These are phyloP conservation scores for Orthonevra nobilis DNA, from an alignment of 2,888 invertebrate species.

Conservation along the genomic window DNA sequence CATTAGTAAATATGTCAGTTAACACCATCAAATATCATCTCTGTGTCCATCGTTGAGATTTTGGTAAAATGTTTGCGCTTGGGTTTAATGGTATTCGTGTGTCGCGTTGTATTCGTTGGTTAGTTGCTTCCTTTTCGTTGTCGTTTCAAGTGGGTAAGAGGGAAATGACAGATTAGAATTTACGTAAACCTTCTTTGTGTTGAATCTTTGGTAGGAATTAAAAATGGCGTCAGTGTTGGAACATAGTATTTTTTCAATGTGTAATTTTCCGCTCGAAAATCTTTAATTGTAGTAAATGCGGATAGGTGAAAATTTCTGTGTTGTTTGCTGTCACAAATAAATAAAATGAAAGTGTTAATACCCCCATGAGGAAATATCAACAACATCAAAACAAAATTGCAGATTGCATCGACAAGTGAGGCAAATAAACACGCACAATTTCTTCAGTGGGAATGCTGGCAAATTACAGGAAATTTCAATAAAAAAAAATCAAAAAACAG, in stretches of 20 bases:
- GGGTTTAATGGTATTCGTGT: slow-evolving; percentile 63
- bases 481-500: slow-evolving; percentile 51
- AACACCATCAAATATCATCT: slow-evolving; percentile 67
- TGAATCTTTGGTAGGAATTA: slow-evolving; percentile 63
- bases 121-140: slow-evolving; percentile 69
- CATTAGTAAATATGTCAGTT: background rate
- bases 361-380: slow-evolving; percentile 40
- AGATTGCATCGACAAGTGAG: slow-evolving; percentile 47
- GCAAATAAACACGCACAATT: slow-evolving; percentile 60
- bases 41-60: slow-evolving; percentile 56
- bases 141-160: slow-evolving; percentile 68
- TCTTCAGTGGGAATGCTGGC: slow-evolving; percentile 56
- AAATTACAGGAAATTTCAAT: slow-evolving; percentile 59
- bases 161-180: slow-evolving; percentile 65
- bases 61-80: slow-evolving; percentile 68
- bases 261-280: slow-evolving; percentile 70
- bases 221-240: slow-evolving; percentile 71
- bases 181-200: slow-evolving; percentile 69
- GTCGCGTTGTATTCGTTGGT: slow-evolving; percentile 68
- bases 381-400: slow-evolving; percentile 64
- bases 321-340: slow-evolving; percentile 62
- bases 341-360: slow-evolving; percentile 65
- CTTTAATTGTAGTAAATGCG: slow-evolving; percentile 67
- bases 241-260: slow-evolving; percentile 68
- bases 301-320: slow-evolving; percentile 56